These are phyloP conservation scores for Lycocorax pyrrhopterus DNA, from an alignment of 2,113 vertebrate species.

Conservation along the genomic window DNA sequence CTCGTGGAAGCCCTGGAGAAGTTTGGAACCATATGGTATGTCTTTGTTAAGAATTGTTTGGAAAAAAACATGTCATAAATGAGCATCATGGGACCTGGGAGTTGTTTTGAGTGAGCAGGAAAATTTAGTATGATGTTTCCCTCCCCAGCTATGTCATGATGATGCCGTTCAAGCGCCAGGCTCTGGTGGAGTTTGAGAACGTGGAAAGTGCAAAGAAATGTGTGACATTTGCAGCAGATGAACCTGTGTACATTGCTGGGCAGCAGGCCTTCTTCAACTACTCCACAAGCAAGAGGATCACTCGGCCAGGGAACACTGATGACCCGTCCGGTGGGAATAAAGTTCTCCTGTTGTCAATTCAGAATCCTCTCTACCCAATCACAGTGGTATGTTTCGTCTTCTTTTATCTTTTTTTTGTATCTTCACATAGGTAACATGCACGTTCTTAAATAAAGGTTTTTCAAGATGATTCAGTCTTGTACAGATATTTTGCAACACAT, in stretches of 20 bases:
- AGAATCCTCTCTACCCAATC: constrained; percentile 94
- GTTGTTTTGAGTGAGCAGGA: background rate
- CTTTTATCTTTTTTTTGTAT: background rate
- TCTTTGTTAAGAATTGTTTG: background rate
- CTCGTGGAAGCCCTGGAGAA: constrained; percentile 93
- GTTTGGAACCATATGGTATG: constrained; percentile 94
- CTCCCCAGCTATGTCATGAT: constrained; percentile 90
- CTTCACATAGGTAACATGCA: background rate
- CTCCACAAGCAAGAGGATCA: constrained; percentile 94
- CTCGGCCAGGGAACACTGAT: constrained; percentile 86
- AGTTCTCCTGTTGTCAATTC: constrained; percentile 89
- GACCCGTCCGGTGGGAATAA: constrained; percentile 91
- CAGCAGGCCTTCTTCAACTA: constrained; percentile 95
- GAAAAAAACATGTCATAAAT: rapidly evolving
- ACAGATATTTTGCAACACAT: background rate
- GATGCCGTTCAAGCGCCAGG: constrained; percentile 95
- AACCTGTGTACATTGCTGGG: constrained; percentile 86
- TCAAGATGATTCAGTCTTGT: background rate
- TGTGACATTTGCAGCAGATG: constrained; percentile 78
- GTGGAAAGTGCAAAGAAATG: constrained; percentile 88
- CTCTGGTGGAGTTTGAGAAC: constrained; percentile 91
- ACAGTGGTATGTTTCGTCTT: constrained; percentile 80
- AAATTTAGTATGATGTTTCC: background rate
- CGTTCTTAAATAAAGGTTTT: background rate
- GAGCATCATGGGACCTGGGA: background rate